Base-by-base conservation (phyloP, 2,113 vertebrate genomes). In the Phalacrocorax aristotelis region DNA sequence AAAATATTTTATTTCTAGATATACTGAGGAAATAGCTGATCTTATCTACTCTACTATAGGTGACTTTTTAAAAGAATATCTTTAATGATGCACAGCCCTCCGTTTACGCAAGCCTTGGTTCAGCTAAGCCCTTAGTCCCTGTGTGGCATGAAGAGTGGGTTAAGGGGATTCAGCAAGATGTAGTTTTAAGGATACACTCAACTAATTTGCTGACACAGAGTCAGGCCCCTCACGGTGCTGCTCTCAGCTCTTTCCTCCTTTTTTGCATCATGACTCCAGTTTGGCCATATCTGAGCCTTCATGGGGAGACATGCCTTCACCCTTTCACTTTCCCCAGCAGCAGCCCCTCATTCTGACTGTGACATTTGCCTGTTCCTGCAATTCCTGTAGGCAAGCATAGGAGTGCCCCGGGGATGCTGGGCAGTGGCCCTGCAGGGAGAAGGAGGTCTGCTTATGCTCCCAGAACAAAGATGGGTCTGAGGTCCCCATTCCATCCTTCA, bases 1-100 rank as follows among this genome's bases (percentile, higher is more conserved):
- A 83, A 74, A 71, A 25, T 3, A 81, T 25, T 69, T n/a, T 89
- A 68, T 94, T 96, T 85, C 75, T 62, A 90, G 70, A 84, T 79
- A 65, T 34, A 64, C 52, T 18, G 36, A 93, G 93, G 94, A 95
- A 96, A 90, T n/a, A 55, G 75, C 62, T 78, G 81, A 90, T 86
- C 55, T 96, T 94, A 91, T 83, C 91, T 80, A 20, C 54, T 80
- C 66, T 83, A 26, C 78, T 88, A 72, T 30, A 83, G 76, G 71
- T 81, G 51, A 36, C 46, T 71, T 87, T 54, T 89, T 38, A 79
- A 95, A 94, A 90, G 44, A 90, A 10, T 32, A 9, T 13, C 52
- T 87, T 44, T 5, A 62, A 42, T 74, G 62, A 90, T 88, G 55
- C 60, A 70, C 42, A 66, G 71, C 38, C 32, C 19, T 87, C 30